These are phyloP conservation scores for Kryphioiulus occultus DNA, from an alignment of 2,888 invertebrate genomes.

Conservation along the genomic window DNA sequence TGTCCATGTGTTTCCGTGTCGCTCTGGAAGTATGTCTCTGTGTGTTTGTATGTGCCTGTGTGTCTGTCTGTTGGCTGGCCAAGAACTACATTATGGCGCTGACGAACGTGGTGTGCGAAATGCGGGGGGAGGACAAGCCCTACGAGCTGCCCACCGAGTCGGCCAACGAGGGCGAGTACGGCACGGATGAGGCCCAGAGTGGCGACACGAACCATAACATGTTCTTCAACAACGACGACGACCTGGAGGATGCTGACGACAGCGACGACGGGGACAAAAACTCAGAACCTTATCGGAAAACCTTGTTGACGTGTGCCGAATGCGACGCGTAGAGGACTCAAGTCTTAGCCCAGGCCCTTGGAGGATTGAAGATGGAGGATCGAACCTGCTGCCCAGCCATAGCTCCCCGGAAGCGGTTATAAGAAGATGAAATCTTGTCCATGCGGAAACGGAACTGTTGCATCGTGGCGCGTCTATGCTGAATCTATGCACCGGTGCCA, in stretches of 20 bases:
- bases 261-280: constrained; percentile 54
- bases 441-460: no score
- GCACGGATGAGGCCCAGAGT: constrained; percentile 44
- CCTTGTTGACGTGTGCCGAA: not conserved
- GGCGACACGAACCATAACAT: constrained; percentile 14
- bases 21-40: no score
- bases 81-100: constrained; percentile 90
- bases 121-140: constrained; percentile 76
- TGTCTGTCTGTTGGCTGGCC: no score
- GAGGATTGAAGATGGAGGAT: not conserved
- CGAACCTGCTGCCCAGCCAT: no score
- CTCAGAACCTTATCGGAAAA: constrained; percentile 41
- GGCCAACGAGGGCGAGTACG: constrained; percentile 53
- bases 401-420: no score
- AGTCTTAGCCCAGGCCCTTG: not conserved
- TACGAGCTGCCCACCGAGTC: constrained; percentile 65
- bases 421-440: no score
- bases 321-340: not conserved
- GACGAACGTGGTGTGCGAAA: constrained; percentile 83
- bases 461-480: no score
- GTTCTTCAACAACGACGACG: constrained; percentile 49
- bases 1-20: no score
- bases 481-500: no score
- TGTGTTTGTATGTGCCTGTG: no score
- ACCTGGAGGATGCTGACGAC: constrained; percentile 53